A percentile compares a stretch with the other conserved stretches of the same genome.
Conservation (phyloP, 2,888 invertebrate species). For the Hoplodrina blanda region DNA sequence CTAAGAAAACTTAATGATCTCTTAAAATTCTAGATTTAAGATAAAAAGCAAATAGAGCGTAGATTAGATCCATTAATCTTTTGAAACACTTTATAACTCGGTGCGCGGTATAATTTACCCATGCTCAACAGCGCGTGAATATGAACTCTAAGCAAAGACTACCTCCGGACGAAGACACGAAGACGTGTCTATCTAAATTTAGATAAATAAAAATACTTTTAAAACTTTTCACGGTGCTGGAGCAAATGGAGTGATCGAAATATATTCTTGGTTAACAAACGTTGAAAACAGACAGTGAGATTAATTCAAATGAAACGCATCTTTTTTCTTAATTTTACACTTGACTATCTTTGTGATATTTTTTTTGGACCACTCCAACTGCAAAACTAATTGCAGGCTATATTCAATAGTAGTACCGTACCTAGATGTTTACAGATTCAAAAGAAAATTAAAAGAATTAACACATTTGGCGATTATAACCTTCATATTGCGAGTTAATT, state of each 20-base stretch:
- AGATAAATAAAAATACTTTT: constrained; percentile 23
- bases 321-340: no score
- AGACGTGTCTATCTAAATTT: constrained; percentile 28
- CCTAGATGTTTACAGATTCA: neutral
- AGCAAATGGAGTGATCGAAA: neutral
- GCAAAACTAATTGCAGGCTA: neutral
- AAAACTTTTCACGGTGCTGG: neutral
- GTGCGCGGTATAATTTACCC: constrained; percentile 50
- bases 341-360: neutral
- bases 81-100: constrained; percentile 47
- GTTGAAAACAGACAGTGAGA: neutral
- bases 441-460: constrained; percentile 4
- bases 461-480: neutral
- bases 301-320: neutral
- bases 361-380: neutral
- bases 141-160: constrained; percentile 54
- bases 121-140: constrained; percentile 44
- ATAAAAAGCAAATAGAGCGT: constrained; percentile 44
- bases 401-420: no score
- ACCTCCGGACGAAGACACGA: constrained; percentile 21
- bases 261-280: neutral
- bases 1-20: neutral
- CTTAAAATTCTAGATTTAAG: constrained; percentile 29
- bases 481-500: no score
- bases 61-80: constrained; percentile 57